Evolutionary conservation across 2,797 vertebrate species (phyloP), one percentile per base, ranked within the genome.

Genomic region (Lophotriccus pileatus): DNA sequence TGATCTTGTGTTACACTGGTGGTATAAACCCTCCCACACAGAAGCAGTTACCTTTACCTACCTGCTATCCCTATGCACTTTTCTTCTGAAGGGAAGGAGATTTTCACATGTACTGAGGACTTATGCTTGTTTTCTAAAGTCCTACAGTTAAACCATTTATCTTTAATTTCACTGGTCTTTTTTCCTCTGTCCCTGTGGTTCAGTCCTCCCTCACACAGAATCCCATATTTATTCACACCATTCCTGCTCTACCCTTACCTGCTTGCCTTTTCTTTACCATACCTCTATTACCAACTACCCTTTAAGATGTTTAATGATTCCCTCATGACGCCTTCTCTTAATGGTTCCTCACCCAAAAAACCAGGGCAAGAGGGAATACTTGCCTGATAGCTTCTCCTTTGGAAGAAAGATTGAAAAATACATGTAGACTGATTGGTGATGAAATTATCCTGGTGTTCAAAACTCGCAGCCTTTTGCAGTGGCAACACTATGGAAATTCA

Each of bases 401-500:
- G 52, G n/a, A 91, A 64, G 41, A 68, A 66, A 46, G 36, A 23
- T 56, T 84, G 72, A 68, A 92, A 73, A 78, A 67, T 56, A 68
- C 9, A 47, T 24, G 10, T 70, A 58, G 64, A 23, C 27, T 60
- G 32, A 47, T 0, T 59, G 46, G 73, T 37, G 44, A 68, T 56
- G 20, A 72, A 77, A 39, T 72, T 53, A 39, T 41, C 16, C 36
- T 49, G n/a, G 24, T 64, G 53, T 68, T 88, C n/a, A 73, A 84
- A 87, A 50, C 32, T 28, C 77, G 59, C 15, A 49, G 12, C 43
- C 12, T 80, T 73, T 73, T 39, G 15, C 27, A 76, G 50, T 19
- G 53, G 47, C 47, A 84, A 4, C 10, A 9, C 24, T n/a, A 19
- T 24, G 80, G 58, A 82, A 84, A 75, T 75, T 66, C 27, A 36